Base-by-base conservation (phyloP, 2,888 invertebrate species). In the Lottia gigantea region DNA sequence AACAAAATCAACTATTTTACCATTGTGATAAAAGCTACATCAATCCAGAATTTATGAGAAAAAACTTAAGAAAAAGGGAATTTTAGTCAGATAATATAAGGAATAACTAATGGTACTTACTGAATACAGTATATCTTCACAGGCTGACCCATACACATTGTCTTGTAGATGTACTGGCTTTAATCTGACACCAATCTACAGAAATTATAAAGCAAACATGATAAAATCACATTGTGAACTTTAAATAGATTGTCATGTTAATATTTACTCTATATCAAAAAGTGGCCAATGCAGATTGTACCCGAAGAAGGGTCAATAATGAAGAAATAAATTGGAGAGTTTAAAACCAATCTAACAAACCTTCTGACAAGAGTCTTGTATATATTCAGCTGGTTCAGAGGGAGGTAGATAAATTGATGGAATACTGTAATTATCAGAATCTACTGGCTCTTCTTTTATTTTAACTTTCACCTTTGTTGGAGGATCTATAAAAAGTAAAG, bases 121-220 rank as follows among this genome's bases (percentile, higher is more conserved):
- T 23, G 66, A 70, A 68, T 68, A 79, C 7, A 81, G 64, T 65
- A 77, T 74, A 23, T 78, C 76, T 62, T 77, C 78, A 26, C 74
- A 67, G 12, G 73, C 67, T 14, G 66, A 70, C 8, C 78, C 75
- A 62, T 71, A 65, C 46, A 80, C 74, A 46, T 77, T 80, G 19
- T 74, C 66, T 11, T 74, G 75, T 19, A 84, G 68, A 66, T 80
- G 76, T 25, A 71, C 47, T 25, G 81, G 78, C 16, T 77, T 68
- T 66, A 82, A 76, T 49, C 71, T 72, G 1, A 82, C 71, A n/a
- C 83, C 84, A 73, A 82, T 76, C 83, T 83, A 72, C 26, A 77
- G 69, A 0, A 72, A 64, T 47, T 63, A 67, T 40, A 3, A 40
- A 40, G 6, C 2, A 3, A 40, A 40, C 40, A 8, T 40, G 7